phyloP scores from a whole-genome alignment of 2,888 invertebrate species.

The Nipponacmea schrenckii region DNA sequence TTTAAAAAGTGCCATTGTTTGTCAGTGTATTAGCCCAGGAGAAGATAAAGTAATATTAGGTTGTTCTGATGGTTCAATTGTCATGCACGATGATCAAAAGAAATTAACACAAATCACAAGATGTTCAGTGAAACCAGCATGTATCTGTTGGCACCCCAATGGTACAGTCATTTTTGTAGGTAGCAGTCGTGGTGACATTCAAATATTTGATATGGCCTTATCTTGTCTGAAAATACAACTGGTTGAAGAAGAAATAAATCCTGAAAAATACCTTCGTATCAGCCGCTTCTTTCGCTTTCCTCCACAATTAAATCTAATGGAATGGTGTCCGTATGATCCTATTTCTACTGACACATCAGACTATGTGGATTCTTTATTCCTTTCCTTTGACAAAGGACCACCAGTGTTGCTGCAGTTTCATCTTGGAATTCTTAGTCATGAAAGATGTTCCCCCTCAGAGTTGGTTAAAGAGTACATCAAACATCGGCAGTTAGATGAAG shows the following conservation, averaged over 20 bases:
- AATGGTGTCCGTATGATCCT: constrained; percentile 74
- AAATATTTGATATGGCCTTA: constrained; percentile 79
- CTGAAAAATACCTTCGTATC: constrained; percentile 75
- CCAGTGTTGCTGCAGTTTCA: constrained; percentile 60
- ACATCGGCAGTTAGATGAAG: constrained; percentile 76
- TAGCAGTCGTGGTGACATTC: constrained; percentile 78
- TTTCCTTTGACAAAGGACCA: constrained; percentile 63
- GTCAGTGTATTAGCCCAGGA: constrained; percentile 75
- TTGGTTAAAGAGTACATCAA: constrained; percentile 76
- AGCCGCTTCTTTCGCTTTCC: constrained; percentile 74
- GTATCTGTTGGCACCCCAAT: constrained; percentile 79
- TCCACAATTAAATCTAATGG: constrained; percentile 72
- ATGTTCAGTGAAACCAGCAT: constrained; percentile 80
- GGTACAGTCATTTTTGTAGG: constrained; percentile 77
- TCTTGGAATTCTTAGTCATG: constrained; percentile 60
- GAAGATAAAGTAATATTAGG: constrained; percentile 82
- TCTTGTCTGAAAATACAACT: constrained; percentile 77
- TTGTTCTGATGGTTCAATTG: constrained; percentile 85
- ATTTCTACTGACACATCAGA: constrained; percentile 57
- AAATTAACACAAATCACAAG: constrained; percentile 81
- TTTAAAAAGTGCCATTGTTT: constrained; percentile 69
- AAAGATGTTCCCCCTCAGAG: constrained; percentile 73
- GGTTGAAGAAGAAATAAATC: constrained; percentile 73
- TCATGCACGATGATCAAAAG: constrained; percentile 79
- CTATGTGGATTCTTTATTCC: constrained; percentile 54